Evolutionary conservation across 2,888 invertebrate species (phyloP).

Genomic region (Cepaea hortensis): DNA sequence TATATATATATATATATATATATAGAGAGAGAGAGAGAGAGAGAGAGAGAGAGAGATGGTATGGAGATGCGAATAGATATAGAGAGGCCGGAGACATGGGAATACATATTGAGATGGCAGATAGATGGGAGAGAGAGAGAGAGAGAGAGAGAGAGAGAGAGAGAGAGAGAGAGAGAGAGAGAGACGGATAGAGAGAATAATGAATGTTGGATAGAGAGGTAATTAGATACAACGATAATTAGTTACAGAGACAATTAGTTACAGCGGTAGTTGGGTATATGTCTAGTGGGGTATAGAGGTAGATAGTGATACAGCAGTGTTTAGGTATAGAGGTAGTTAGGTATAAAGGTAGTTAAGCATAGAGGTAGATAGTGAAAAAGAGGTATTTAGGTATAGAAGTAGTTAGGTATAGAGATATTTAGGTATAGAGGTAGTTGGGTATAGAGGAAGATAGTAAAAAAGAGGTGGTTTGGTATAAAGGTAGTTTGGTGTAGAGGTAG

Average conservation of each 20-base stretch:
- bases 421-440: neutral
- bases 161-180: slow-evolving; percentile 1
- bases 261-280: neutral
- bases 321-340: no score
- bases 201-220: neutral
- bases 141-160: neutral
- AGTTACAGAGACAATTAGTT: neutral
- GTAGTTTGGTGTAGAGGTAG: neutral
- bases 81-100: no score
- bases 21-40: no score
- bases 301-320: no score
- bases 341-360: neutral
- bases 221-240: neutral
- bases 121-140: no score
- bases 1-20: no score
- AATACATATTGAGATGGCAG: no score
- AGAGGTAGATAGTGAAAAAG: neutral
- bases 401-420: neutral
- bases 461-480: neutral
- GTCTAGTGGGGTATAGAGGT: neutral
- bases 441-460: neutral
- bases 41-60: no score
- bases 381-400: neutral
- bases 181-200: neutral
- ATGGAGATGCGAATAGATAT: no score